These are phyloP conservation scores for Perognathus longimembris DNA, from an alignment of 2,113 vertebrate species.

Conservation along the genomic window DNA sequence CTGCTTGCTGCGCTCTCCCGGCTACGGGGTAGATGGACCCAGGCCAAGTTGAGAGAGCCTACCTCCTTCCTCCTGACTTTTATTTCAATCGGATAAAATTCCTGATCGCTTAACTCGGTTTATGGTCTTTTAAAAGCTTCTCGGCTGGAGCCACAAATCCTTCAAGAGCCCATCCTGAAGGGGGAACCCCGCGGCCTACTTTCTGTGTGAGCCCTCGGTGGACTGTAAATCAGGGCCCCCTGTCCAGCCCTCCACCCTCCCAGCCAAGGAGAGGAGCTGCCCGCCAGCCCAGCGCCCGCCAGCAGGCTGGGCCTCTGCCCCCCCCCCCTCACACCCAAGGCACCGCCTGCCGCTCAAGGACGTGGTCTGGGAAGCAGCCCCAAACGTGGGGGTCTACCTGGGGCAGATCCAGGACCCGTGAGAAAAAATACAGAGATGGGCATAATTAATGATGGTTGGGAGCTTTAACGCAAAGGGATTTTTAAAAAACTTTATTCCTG, in stretches of 20 bases:
- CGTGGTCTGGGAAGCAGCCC: fast-evolving
- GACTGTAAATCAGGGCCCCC: constrained; percentile 14
- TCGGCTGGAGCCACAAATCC: constrained; percentile 47
- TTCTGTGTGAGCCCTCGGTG: background rate
- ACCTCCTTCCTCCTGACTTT: background rate
- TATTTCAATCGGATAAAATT: constrained; percentile 38
- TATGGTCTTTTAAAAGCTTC: constrained; percentile 14
- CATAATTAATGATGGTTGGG: background rate
- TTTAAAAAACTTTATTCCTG: background rate
- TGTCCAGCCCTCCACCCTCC: fast-evolving
- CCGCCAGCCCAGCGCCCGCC: no score
- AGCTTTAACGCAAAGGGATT: background rate
- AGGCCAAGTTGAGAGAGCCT: background rate
- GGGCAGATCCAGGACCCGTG: background rate
- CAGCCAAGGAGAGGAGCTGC: background rate
- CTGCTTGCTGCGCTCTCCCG: fast-evolving
- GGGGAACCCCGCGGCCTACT: background rate
- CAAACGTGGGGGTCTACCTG: background rate
- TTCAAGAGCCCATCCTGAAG: constrained; percentile 4
- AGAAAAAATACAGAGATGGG: background rate
- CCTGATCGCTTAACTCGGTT: constrained; percentile 40
- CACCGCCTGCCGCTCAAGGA: no score
- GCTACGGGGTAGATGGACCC: background rate
- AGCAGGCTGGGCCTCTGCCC: no score
- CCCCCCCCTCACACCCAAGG: no score